phyloP scores from a whole-genome alignment of 2,113 vertebrate genomes.

The Fulica atra region DNA sequence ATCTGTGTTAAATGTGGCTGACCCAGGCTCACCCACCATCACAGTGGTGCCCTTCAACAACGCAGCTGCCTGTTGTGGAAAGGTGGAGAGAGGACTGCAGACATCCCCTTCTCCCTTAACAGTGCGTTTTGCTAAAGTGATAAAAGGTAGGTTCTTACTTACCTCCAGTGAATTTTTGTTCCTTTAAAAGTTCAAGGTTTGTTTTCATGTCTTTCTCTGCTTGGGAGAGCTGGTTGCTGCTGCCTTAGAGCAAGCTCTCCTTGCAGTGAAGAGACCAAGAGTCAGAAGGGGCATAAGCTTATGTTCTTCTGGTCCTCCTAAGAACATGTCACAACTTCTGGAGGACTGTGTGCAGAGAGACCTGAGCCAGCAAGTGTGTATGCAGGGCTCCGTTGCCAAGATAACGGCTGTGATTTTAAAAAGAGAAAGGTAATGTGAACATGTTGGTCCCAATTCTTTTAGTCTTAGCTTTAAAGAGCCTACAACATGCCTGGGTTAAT shows the following conservation, averaged over 20 bases:
- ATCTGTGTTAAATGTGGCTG: neutral
- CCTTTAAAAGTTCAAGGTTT: neutral
- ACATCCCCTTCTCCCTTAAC: neutral
- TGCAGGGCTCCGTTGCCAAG: neutral
- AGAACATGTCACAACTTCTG: neutral
- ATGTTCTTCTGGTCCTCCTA: neutral
- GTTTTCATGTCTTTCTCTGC: neutral
- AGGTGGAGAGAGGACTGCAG: neutral
- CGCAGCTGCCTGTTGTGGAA: neutral
- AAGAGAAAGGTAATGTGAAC: neutral
- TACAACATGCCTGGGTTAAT: neutral
- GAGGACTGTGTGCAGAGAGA: fast-evolving
- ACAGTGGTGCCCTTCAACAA: neutral
- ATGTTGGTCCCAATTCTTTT: neutral
- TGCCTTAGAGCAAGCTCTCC: neutral
- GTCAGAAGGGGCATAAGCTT: neutral
- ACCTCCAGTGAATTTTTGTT: neutral
- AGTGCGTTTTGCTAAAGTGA: neutral
- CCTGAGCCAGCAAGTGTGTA: neutral
- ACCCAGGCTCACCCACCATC: neutral
- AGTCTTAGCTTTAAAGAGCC: neutral
- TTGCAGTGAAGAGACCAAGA: neutral
- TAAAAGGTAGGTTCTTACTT: neutral
- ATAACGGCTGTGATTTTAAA: neutral
- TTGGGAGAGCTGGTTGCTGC: neutral